Evolutionary conservation across 2,888 invertebrate species (phyloP), one percentile per base, ranked within the genome.

Genomic region (Belgica antarctica): DNA sequence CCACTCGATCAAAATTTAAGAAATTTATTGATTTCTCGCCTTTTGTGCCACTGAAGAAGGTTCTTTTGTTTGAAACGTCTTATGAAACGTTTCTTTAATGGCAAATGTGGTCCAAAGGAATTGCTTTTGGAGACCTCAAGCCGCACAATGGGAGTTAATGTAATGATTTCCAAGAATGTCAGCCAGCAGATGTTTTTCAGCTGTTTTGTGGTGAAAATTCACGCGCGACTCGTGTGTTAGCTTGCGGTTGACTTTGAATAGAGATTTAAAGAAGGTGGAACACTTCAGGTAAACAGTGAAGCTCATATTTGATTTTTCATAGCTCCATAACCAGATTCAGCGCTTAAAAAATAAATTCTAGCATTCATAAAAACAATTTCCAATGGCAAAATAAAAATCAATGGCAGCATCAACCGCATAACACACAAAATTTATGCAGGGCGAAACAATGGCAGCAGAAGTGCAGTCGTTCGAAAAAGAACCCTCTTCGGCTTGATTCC

Each of bases 1-100:
- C 65, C 46, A 65, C 46, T 65, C 65, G 65, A 65, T 65, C 65
- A 65, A 24, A 65, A 65, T 65, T 65, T 46, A 28, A 25, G n/a
- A 8, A 65, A 65, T 65, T 65, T 65, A 46, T 41, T 65, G 27
- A 27, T 65, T 46, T 47, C 25, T 34, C n/a, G 2, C 22, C 2
- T 59, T 59, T 25, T 59, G 24, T 24, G 65, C n/a, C 36, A 36
- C 46, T 63, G 36, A 62, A 62, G 41, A 19, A 19, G 36, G 41
- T n/a, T 62, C 34, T 61, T 61, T 34, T 36, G 24, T 34, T 36
- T 10, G 34, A 8, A 8, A n/a, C 8, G 8, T 36, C 12, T 22
- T 22, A 41, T 63, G 31, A 36, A 12, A n/a, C 7, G 22, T 34
- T 24, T 27, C 8, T 61, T 61, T 27, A 28, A 61, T 61, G 7